Conservation (phyloP, 1,140 invertebrate genomes). For the Mylabris phalerata region DNA sequence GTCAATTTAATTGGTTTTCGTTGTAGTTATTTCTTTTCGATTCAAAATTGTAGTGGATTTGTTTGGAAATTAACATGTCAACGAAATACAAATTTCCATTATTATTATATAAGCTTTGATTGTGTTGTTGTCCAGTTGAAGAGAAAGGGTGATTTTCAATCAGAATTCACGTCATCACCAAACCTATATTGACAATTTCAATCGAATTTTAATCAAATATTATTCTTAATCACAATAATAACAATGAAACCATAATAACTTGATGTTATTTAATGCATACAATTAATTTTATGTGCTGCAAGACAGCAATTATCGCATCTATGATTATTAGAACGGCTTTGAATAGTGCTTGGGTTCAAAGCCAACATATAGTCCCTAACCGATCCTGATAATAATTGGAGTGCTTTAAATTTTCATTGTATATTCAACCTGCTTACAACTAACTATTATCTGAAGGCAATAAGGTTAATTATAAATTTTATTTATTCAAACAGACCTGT, state of each 20-base stretch:
- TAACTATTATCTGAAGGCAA: too few relatives aligned
- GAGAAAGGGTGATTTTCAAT: conserved; percentile 3
- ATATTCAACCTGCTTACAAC: conserved; percentile 2
- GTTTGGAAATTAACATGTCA: conserved; percentile 7
- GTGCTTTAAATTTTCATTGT: conserved; percentile 21
- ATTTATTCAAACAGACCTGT: too few relatives aligned
- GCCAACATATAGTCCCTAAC: conserved; percentile 13
- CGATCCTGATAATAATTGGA: conserved; percentile 22
- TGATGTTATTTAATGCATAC: too few relatives aligned
- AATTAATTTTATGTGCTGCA: too few relatives aligned
- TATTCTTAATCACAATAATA: too few relatives aligned
- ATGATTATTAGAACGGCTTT: conserved; percentile 4
- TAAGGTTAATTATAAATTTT: too few relatives aligned
- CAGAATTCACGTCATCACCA: conserved; percentile 2
- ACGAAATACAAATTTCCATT: conserved; percentile 6
- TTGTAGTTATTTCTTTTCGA: too few relatives aligned
- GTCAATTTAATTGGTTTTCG: too few relatives aligned
- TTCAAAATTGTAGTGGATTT: too few relatives aligned
- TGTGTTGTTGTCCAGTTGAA: background rate
- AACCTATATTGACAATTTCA: too few relatives aligned
- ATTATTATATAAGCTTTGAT: conserved; percentile 2
- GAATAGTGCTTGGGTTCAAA: conserved; percentile 17
- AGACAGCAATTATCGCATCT: background rate
- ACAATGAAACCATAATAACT: too few relatives aligned
- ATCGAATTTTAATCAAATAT: too few relatives aligned